Percentiles rank a stretch among this genome's conserved stretches.
phyloP scores from a whole-genome alignment of 2,113 vertebrate genomes.

The Nymphicus hollandicus region DNA sequence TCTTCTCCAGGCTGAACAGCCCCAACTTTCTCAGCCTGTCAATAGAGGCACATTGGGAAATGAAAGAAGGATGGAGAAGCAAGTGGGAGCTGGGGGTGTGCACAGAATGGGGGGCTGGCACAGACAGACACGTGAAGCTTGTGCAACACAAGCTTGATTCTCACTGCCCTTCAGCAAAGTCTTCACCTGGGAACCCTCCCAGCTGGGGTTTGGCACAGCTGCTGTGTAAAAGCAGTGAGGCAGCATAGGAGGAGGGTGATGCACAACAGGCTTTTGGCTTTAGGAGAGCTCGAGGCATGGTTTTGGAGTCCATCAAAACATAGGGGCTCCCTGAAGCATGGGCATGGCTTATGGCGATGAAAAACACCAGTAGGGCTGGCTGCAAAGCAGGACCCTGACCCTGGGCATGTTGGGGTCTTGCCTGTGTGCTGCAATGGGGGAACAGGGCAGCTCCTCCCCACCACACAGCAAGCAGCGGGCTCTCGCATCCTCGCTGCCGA shows the following conservation, averaged over 20 bases:
- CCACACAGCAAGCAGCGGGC: neutral
- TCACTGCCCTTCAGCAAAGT: neutral
- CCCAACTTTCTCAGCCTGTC: no score
- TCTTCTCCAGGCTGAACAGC: no score
- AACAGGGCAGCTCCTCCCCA: neutral
- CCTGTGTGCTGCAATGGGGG: rapidly evolving
- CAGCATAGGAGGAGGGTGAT: neutral
- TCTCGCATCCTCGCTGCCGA: neutral
- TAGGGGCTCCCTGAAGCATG: neutral
- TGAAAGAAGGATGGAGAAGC: neutral
- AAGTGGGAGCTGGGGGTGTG: neutral
- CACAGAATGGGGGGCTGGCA: neutral
- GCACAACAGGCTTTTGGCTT: neutral
- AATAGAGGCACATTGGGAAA: neutral
- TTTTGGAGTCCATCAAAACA: neutral
- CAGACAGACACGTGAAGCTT: neutral
- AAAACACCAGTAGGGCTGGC: neutral
- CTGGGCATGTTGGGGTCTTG: rapidly evolving
- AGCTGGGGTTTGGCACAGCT: neutral
- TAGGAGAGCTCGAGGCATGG: neutral
- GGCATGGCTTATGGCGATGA: neutral
- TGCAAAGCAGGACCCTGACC: neutral
- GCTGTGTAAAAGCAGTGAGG: neutral
- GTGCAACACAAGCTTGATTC: neutral
- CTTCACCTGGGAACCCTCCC: neutral